Evolutionary conservation across 2,797 vertebrate species (phyloP).

Genomic region (Chelon auratus): DNA sequence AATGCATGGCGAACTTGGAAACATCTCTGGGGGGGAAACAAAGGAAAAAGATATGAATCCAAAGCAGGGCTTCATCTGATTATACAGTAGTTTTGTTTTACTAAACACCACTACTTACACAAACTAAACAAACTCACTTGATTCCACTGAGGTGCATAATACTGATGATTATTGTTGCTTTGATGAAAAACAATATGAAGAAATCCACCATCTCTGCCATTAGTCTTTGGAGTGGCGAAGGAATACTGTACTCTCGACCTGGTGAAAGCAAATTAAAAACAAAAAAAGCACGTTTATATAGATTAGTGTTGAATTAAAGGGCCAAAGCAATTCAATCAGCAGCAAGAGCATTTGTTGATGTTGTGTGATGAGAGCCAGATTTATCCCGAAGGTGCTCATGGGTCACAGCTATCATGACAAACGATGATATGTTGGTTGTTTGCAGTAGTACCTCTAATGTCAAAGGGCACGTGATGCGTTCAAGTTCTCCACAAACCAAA

Average conservation of each 20-base stretch:
- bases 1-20: conserved; percentile 99
- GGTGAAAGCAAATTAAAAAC: conserved; percentile 15
- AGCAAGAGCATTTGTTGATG: background rate
- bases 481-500: no score
- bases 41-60: background rate
- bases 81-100: background rate
- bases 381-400: no score
- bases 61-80: no score
- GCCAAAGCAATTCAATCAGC: background rate
- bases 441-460: no score
- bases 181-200: conserved; percentile 98
- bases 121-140: conserved; percentile 84
- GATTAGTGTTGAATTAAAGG: no score
- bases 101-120: background rate
- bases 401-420: no score
- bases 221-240: conserved; percentile 95
- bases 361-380: background rate
- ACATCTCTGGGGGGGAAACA: conserved; percentile 87
- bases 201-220: conserved; percentile 99
- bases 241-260: conserved; percentile 95
- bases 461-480: no score
- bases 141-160: conserved; percentile 99
- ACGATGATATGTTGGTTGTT: no score
- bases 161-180: conserved; percentile 95
- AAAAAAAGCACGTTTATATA: background rate